Base-by-base conservation (phyloP, 2,888 invertebrate genomes). In the Idaea dimidiata region DNA sequence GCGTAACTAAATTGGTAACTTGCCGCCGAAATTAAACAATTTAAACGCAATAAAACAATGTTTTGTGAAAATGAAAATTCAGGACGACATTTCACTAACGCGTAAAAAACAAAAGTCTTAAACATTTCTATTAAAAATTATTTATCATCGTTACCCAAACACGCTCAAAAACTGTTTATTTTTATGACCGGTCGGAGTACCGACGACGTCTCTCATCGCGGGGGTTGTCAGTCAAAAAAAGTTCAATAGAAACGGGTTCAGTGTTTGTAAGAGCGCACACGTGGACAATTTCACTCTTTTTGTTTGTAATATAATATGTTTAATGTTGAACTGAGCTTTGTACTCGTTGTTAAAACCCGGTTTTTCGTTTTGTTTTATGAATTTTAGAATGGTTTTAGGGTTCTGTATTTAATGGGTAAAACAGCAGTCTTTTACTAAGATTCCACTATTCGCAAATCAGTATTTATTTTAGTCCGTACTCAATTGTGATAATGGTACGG, bases 261-360 rank as follows among this genome's bases (percentile, higher is more conserved):
- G 43, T 43, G 43, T 43, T 43, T 43, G 43, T 43, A 43, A 43
- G 43, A 43, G 32, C 14, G 43, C 8, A 43, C 43, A 43, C 43
- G 43, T 43, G 43, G 43, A 43, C 43, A 43, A 10, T 43, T 43
- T 43, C 43, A 43, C 43, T 43, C 24, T 10, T 43, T 43, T 43
- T 43, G 43, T 43, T 43, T 43, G 43, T 43, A 43, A 43, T 43
- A 43, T 43, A 43, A 43, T 43, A 43, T 43, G 43, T 43, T 43
- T 43, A 43, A 43, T 43, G 43, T 43, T 43, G 43, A 14, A 43
- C 8, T 43, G 43, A 43, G 43, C 43, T 43, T 43, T 43, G 43
- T 43, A 43, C 43, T 43, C 14, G 43, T 43, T 10, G 10, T 43
- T 43, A 3, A 43, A 10, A 43, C 43, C 10, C 43, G 43, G 43